A percentile compares a stretch with the other conserved stretches of the same genome.
Evolutionary conservation across 2,113 vertebrate genomes (phyloP).

Genomic region (Sinocyclocheilus anophthalmus): DNA sequence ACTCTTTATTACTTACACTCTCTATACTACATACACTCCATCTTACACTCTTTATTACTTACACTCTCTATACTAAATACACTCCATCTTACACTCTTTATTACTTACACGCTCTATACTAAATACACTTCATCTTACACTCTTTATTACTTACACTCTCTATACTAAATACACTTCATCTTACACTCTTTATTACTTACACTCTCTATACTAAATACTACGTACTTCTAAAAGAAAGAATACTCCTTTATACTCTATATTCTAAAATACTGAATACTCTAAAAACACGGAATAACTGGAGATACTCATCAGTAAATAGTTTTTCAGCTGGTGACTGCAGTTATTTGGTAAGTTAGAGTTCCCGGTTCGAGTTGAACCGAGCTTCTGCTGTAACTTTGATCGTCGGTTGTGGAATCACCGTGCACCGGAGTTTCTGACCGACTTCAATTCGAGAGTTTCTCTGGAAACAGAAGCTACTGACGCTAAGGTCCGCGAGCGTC

Average conservation of each 20-base stretch:
- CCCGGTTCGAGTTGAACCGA: neutral
- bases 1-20: too few species aligned
- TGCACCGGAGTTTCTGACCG: neutral
- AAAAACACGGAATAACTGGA: neutral
- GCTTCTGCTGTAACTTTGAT: neutral
- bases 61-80: too few species aligned
- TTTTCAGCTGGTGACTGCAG: neutral
- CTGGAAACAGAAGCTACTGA: constrained; percentile 22
- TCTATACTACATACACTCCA: too few species aligned
- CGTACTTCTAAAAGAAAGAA: neutral
- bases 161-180: too few species aligned
- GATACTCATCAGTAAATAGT: neutral
- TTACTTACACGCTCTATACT: too few species aligned
- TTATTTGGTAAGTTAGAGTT: neutral
- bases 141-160: too few species aligned
- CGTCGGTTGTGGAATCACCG: neutral
- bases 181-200: too few species aligned
- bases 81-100: too few species aligned
- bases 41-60: too few species aligned
- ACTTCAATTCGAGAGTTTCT: constrained; percentile 11
- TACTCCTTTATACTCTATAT: neutral
- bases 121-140: too few species aligned
- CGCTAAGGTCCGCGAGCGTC: neutral
- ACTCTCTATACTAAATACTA: neutral
- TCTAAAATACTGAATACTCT: neutral